Percentiles rank a stretch among this genome's conserved stretches.
phyloP scores from a whole-genome alignment of 2,888 invertebrate species.

The Conchocele bisecta region DNA sequence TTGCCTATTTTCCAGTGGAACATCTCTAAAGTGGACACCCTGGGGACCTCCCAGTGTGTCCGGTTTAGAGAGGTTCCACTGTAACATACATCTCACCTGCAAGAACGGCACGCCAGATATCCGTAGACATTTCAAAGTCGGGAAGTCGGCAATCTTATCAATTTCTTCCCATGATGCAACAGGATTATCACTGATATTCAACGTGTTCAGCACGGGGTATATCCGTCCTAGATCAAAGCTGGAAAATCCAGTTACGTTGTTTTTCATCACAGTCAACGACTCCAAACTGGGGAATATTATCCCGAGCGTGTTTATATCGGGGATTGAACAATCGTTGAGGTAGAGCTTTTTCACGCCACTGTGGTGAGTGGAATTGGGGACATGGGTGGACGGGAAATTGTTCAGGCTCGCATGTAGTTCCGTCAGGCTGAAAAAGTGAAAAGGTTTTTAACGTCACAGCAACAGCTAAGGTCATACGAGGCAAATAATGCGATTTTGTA shows the following conservation, averaged over 20 bases:
- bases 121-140: slow-evolving; percentile 91
- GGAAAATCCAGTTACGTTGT: slow-evolving; percentile 64
- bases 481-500: no score
- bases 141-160: slow-evolving; percentile 92
- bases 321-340: slow-evolving; percentile 93
- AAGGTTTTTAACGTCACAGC: no score
- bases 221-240: slow-evolving; percentile 45
- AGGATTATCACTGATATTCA: slow-evolving; percentile 92
- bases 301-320: slow-evolving; percentile 92
- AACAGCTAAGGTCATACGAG: no score
- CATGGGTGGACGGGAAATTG: slow-evolving; percentile 84
- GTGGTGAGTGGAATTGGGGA: slow-evolving; percentile 57
- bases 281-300: slow-evolving; percentile 93
- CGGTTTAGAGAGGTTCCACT: no score
- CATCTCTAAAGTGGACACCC: no score
- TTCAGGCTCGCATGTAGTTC: slow-evolving; percentile 97
- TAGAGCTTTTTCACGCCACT: slow-evolving; percentile 89
- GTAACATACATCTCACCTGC: slow-evolving; percentile 80
- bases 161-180: slow-evolving; percentile 94
- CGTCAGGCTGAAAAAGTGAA: slow-evolving; percentile 86
- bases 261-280: slow-evolving; percentile 88
- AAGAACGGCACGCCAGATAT: slow-evolving; percentile 89
- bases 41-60: no score
- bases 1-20: no score
- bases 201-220: slow-evolving; percentile 85